phyloP scores from a whole-genome alignment of 2,797 vertebrate species.

The Pelochelys cantorii region DNA sequence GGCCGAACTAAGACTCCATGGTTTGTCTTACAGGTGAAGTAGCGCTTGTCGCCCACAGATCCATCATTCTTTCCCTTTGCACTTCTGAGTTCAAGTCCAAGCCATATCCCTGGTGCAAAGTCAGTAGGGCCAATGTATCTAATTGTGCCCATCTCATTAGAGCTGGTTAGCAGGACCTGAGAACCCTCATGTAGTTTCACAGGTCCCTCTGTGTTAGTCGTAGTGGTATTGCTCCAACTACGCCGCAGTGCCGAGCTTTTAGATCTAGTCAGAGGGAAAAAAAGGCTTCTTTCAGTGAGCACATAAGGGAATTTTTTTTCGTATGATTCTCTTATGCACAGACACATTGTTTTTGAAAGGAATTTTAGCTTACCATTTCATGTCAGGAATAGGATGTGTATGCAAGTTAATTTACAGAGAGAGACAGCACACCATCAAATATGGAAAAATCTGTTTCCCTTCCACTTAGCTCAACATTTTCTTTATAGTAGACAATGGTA shows the following conservation, averaged over 20 bases:
- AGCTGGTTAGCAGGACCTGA: conserved; percentile 94
- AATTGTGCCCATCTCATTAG: conserved; percentile 93
- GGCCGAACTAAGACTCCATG: conserved; percentile 93
- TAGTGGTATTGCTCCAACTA: conserved; percentile 82
- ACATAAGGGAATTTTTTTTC: not conserved
- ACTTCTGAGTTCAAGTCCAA: conserved; percentile 92
- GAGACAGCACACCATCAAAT: not conserved
- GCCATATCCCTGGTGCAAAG: conserved; percentile 93
- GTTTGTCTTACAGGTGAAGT: conserved; percentile 90
- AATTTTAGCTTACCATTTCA: not conserved
- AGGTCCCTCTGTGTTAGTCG: conserved; percentile 27
- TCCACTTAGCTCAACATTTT: not conserved
- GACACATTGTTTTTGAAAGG: not conserved
- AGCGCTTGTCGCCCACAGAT: conserved; percentile 88
- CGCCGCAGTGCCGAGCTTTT: conserved; percentile 82
- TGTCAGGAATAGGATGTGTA: not conserved
- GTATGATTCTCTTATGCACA: no score
- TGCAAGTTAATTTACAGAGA: not conserved
- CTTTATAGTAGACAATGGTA: not conserved
- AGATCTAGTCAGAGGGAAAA: conserved; percentile 74
- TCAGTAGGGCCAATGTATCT: conserved; percentile 92
- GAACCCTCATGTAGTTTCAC: conserved; percentile 90
- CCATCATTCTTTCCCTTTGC: conserved; percentile 94
- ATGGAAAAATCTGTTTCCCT: conserved; percentile 1
- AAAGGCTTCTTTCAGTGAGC: not conserved